Percentiles rank a stretch among this genome's conserved stretches.
Conservation (phyloP, 2,888 invertebrate species). For the Torymus aiolomorphi region DNA sequence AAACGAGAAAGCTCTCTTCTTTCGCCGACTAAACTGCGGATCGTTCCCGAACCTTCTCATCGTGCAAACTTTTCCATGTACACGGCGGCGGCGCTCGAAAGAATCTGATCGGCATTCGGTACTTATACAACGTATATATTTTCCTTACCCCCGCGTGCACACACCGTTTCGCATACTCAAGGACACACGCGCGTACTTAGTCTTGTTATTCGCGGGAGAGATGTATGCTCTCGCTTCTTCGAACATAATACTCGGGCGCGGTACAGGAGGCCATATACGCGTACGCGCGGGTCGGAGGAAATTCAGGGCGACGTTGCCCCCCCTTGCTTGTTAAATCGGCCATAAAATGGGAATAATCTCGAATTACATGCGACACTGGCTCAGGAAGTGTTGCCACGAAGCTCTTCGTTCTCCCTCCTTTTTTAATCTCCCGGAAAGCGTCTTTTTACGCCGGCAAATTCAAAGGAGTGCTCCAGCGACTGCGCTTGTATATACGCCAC, state of each 20-base stretch:
- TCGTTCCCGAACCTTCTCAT: not conserved
- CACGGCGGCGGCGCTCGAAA: not conserved
- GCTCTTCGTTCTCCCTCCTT: slow-evolving; percentile 54
- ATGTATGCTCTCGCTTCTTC: not conserved
- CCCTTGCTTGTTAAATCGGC: slow-evolving; percentile 68
- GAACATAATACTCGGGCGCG: slow-evolving; percentile 29
- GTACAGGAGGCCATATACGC: slow-evolving; percentile 30
- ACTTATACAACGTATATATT: no score
- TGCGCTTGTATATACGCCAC: not conserved
- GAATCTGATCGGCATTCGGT: not conserved
- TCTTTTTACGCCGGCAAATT: slow-evolving; percentile 53
- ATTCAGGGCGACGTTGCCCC: slow-evolving; percentile 52
- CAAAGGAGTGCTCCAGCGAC: slow-evolving; percentile 40
- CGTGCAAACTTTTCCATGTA: slow-evolving; percentile 16
- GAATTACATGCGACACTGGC: slow-evolving; percentile 65
- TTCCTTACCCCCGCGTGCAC: no score
- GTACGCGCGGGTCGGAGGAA: slow-evolving; percentile 36
- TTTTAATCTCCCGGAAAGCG: slow-evolving; percentile 55
- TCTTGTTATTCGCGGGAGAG: slow-evolving; percentile 22
- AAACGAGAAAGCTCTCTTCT: slow-evolving; percentile 23
- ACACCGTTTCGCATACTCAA: not conserved
- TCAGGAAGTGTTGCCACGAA: slow-evolving; percentile 57
- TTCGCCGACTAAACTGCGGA: slow-evolving; percentile 1
- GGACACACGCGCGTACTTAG: not conserved
- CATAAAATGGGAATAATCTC: slow-evolving; percentile 70